A percentile compares a stretch with the other conserved stretches of the same genome.
phyloP scores from a whole-genome alignment of 2,888 invertebrate species.

The Leucozona laternaria region DNA sequence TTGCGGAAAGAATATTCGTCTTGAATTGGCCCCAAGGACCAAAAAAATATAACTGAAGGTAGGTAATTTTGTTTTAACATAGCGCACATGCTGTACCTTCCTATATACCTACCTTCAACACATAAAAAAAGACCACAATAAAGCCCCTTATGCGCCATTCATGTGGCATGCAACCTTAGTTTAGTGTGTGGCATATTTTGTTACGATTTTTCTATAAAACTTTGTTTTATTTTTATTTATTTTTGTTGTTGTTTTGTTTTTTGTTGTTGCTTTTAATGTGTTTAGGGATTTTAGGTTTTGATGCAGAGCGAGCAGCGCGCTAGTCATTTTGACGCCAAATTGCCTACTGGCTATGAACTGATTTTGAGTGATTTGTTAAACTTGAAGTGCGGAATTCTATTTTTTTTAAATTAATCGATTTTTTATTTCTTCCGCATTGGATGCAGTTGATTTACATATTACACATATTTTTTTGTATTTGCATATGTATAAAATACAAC shows the following conservation, averaged over 20 bases:
- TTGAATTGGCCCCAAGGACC: constrained; percentile 68
- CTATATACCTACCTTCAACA: background rate
- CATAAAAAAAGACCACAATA: background rate
- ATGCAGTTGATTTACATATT: constrained; percentile 4
- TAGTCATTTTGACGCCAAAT: constrained; percentile 68
- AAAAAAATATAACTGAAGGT: constrained; percentile 34
- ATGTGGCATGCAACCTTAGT: constrained; percentile 27
- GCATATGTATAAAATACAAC: background rate
- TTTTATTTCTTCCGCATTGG: constrained; percentile 62
- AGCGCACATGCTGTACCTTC: constrained; percentile 54
- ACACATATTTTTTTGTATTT: background rate
- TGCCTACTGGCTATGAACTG: constrained; percentile 67
- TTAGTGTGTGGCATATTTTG: constrained; percentile 25
- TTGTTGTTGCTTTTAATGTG: constrained; percentile 53
- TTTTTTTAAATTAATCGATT: constrained; percentile 61
- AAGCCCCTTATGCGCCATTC: constrained; percentile 1
- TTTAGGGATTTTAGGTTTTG: constrained; percentile 66
- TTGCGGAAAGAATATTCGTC: constrained; percentile 58
- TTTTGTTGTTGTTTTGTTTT: background rate
- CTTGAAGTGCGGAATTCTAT: constrained; percentile 56
- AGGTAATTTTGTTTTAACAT: constrained; percentile 59
- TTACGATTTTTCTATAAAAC: constrained; percentile 35
- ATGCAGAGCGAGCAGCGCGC: constrained; percentile 2
- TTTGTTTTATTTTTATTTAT: constrained; percentile 8
- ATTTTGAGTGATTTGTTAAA: constrained; percentile 73